Evolutionary conservation across 2,888 invertebrate genomes (phyloP).

Genomic region (Celastrina argiolus): DNA sequence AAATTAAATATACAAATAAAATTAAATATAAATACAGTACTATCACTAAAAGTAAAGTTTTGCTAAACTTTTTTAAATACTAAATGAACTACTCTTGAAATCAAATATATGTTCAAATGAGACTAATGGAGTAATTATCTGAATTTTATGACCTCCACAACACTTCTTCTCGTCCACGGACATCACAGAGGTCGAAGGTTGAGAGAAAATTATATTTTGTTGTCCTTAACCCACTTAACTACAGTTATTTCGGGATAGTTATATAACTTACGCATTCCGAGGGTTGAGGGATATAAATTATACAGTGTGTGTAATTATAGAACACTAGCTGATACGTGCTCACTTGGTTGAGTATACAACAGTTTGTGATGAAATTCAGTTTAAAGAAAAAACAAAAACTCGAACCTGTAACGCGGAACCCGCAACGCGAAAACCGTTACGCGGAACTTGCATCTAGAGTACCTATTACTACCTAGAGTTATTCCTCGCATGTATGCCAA

Average conservation of each 20-base stretch:
- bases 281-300: not conserved
- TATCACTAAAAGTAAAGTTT: not conserved
- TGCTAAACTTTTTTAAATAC: not conserved
- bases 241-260: not conserved
- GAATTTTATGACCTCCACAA: slow-evolving; percentile 3
- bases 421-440: too few relatives aligned
- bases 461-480: too few relatives aligned
- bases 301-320: not conserved
- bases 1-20: too few relatives aligned
- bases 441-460: too few relatives aligned
- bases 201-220: slow-evolving; percentile 20
- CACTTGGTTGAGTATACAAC: too few relatives aligned
- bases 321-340: too few relatives aligned
- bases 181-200: not conserved
- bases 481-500: too few relatives aligned
- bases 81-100: not conserved
- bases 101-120: not conserved
- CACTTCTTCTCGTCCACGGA: not conserved
- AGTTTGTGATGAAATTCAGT: too few relatives aligned
- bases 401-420: too few relatives aligned
- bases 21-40: not conserved
- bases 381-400: too few relatives aligned
- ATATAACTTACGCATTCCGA: not conserved
- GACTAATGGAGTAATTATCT: not conserved
- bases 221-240: slow-evolving; percentile 10